Evolutionary conservation across 2,113 vertebrate genomes (phyloP).

Genomic region (Xiphorhynchus elegans): DNA sequence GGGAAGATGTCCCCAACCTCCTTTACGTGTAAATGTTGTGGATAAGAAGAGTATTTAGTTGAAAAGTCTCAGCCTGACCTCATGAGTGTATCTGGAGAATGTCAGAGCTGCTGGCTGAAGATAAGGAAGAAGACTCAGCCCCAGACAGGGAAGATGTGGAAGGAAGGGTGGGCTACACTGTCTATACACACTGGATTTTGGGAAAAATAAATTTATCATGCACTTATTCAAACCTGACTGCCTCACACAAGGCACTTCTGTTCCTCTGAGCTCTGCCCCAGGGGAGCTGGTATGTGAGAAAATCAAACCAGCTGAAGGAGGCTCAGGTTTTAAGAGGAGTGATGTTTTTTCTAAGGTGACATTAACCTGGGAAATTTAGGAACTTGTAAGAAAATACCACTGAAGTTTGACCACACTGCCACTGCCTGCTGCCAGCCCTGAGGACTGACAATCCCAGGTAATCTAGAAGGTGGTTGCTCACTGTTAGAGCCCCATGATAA

Average conservation of each 20-base stretch:
- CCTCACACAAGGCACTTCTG: neutral
- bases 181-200: neutral
- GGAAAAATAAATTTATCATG: neutral
- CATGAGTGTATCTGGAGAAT: conserved; percentile 9
- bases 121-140: conserved; percentile 20
- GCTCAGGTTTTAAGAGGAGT: neutral
- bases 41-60: neutral
- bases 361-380: neutral
- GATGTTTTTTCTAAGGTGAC: neutral
- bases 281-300: neutral
- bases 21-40: neutral
- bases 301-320: neutral
- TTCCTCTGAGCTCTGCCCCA: neutral
- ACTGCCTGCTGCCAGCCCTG: neutral
- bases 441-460: neutral
- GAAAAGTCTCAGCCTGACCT: conserved; percentile 12
- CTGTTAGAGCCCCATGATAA: neutral
- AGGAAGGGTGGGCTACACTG: conserved; percentile 23
- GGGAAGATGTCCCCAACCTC: conserved; percentile 58
- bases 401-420: neutral
- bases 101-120: conserved; percentile 1
- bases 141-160: neutral
- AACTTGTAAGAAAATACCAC: neutral
- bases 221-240: neutral
- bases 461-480: fast-evolving